Evolutionary conservation across 2,888 invertebrate species (phyloP), one percentile per base, ranked within the genome.

Genomic region (Gnatocerus cornutus): DNA sequence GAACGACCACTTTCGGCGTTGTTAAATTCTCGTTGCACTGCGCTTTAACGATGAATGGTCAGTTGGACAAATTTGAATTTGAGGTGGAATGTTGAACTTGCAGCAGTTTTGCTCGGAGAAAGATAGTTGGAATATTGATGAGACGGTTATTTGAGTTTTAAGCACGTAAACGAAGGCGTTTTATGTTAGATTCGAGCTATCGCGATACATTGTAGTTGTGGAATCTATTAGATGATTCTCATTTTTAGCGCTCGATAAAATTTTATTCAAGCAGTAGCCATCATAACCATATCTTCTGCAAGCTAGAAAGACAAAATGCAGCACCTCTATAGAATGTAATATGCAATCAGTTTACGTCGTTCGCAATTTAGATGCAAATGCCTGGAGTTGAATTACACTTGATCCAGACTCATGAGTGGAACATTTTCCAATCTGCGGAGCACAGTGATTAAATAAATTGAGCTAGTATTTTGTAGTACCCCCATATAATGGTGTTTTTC

Each of bases 401-500:
- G 46, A 59, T 59, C 46, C 46, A 46, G 21, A 43, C 33, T 46
- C 27, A 33, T 59, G 59, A 45, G 13, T 59, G 59, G 30, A 59
- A 59, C 59, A 14, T 59, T 59, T 59, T 59, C 59, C 46, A 46
- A 46, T 59, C 14, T 16, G 30, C 5, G 14, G 30, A 16, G n/a
- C 55, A 53, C 3, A 58, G 12, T 43, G 29, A 58, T 43, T 43
- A 58, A 46, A 46, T 46, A 46, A 46, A 16, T 14, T 13, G 1
- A 16, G 46, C 6, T 46, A 12, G 21, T 46, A 48, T 48, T 48
- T 12, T 9, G n/a, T 6, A 1, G 14, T 14, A 43, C 16, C 21
- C 16, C 16, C 6, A n/a, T 48, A 1, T 63, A 52, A 65, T 62
- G 21, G 45, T 12, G 29, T 50, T 79, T 80, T 82, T 81, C 81